Base-by-base conservation (phyloP, 2,797 vertebrate species). In the Astyanax mexicanus region DNA sequence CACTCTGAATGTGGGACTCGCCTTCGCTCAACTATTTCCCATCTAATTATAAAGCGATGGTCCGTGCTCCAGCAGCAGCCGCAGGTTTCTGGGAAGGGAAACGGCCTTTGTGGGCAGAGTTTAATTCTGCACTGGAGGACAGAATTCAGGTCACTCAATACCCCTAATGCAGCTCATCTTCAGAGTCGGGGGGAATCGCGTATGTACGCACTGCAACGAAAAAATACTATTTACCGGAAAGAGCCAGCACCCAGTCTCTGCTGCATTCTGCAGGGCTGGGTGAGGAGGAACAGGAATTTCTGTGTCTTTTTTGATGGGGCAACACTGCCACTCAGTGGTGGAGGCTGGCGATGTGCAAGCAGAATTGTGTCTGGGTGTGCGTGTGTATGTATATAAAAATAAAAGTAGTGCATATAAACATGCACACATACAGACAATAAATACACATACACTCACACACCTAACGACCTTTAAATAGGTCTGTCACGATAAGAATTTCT, bases 1-100 rank as follows among this genome's bases (percentile, higher is more conserved):
- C 85, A 85, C 83, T 89, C 77, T 87, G 81, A 87, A 88, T 79
- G 75, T 68, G 75, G 80, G 74, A 81, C 72, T 82, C 82, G 77
- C 65, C 79, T 82, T 69, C 35, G 83, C 84, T 85, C 84, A 72
- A 79, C 67, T 84, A 74, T 84, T 76, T 79, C 57, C 44, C 3
- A 49, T 66, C 45, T 71, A 72, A 81, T 75, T 81, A 77, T 45
- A 64, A 68, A 32, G 38, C 35, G 23, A 66, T 45, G 71, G 58
- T 61, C 64, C 60, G 51, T 40, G 58, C 64, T 77, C 42, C 54
- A 13, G 8, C 29, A 69, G 57, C 32, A 69, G 21, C 19, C 9
- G 6, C 32, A 15, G 65, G 54, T 54, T 61, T 82, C 40, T 37
- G 25, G 35, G 49, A 25, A 64, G 32, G 19, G 23, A 32, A 75